These are phyloP conservation scores for Blennius ocellaris DNA, from an alignment of 2,113 vertebrate species.

Conservation along the genomic window DNA sequence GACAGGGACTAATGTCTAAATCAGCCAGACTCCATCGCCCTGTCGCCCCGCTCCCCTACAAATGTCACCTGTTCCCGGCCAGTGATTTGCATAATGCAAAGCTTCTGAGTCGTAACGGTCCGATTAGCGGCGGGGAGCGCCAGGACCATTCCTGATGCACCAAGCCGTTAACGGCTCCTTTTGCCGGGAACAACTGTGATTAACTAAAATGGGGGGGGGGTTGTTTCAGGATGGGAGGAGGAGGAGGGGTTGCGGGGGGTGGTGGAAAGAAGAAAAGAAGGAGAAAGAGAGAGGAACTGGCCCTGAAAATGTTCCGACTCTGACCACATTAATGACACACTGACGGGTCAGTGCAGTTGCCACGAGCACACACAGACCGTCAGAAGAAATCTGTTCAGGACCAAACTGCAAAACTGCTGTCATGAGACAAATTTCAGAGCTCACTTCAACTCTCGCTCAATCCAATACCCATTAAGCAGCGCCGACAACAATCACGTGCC, in stretches of 20 bases:
- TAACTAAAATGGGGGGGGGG: constrained; percentile 83
- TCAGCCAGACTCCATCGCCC: constrained; percentile 89
- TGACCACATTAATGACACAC: constrained; percentile 74
- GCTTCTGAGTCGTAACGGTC: constrained; percentile 99
- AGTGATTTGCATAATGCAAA: constrained; percentile 99
- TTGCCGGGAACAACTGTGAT: constrained; percentile 85
- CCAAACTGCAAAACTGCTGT: too few relatives aligned
- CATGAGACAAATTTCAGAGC: too few relatives aligned
- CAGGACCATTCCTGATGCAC: constrained; percentile 95
- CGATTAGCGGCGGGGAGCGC: constrained; percentile 97
- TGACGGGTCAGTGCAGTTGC: constrained; percentile 57
- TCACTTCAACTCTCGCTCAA: too few relatives aligned
- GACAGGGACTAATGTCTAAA: constrained; percentile 99
- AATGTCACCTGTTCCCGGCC: constrained; percentile 99
- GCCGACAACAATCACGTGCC: too few relatives aligned
- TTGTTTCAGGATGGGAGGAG: constrained; percentile 39
- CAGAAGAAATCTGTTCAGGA: too few relatives aligned
- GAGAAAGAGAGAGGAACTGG: constrained; percentile 26
- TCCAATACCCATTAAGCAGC: too few relatives aligned
- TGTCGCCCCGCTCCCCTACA: constrained; percentile 90
- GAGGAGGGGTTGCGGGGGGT: constrained; percentile 25
- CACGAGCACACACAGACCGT: constrained; percentile 24
- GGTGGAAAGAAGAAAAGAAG: constrained; percentile 43
- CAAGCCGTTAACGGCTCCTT: constrained; percentile 88
- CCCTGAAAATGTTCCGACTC: constrained; percentile 66